Percentiles rank a stretch among this genome's conserved stretches.
phyloP scores from a whole-genome alignment of 2,113 vertebrate genomes.

The Otolemur garnettii region DNA sequence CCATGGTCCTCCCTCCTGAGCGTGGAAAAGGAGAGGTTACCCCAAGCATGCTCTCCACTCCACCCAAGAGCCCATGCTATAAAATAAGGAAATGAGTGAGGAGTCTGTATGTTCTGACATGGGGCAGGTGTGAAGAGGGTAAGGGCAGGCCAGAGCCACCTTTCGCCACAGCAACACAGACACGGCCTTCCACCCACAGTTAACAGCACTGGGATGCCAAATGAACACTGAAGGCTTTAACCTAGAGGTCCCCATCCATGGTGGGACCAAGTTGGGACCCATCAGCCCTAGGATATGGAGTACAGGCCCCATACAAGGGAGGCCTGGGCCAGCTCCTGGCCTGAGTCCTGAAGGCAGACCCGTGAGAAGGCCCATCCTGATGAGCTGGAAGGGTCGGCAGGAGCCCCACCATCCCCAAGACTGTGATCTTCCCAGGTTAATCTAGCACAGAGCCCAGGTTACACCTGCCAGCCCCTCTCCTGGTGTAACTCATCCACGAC shows the following conservation, averaged over 20 bases:
- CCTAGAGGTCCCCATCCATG: accelerated
- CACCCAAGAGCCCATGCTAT: background rate
- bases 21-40: background rate
- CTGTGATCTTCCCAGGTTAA: background rate
- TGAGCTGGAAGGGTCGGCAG: background rate
- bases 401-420: too few relatives aligned
- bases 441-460: background rate
- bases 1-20: background rate
- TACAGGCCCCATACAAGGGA: background rate
- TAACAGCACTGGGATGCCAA: accelerated
- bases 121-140: background rate
- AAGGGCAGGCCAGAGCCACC: background rate
- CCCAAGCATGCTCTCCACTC: background rate
- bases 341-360: background rate
- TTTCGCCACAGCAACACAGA: background rate
- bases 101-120: background rate
- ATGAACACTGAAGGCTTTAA: too few relatives aligned
- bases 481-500: background rate
- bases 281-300: background rate
- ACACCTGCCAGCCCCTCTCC: background rate
- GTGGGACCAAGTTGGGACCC: background rate
- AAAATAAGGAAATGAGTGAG: background rate
- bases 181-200: too few relatives aligned
- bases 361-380: background rate
- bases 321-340: background rate